Base-by-base conservation (phyloP, 2,797 vertebrate genomes). In the Rousettus madagascariensis region DNA sequence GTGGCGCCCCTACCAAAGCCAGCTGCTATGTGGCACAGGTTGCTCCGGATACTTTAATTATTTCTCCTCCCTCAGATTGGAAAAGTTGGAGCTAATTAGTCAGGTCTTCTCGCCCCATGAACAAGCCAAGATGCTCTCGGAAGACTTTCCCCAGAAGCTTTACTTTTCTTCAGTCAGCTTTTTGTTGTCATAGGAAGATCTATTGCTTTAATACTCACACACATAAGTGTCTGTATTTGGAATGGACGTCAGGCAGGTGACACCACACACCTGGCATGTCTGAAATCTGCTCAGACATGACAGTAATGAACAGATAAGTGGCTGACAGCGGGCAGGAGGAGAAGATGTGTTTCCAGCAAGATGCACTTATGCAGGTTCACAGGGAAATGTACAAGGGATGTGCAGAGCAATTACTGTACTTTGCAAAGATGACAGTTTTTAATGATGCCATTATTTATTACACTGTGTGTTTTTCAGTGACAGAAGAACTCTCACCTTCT, bases 361-460 rank as follows among this genome's bases (percentile, higher is more conserved):
- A 17, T 17, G 28, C 75, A 6, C 68, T 65, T 80, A 16, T 19
- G 89, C 92, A 96, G 85, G 49, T 91, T 91, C 84, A 77, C 55
- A 7, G 90, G 86, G 80, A 95, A 91, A 93, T 28, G 46, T 78
- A 59, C 30, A 38, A 63, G 92, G 75, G 61, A 71, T 85, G 46
- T 33, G 69, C 86, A 69, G 75, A 86, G 46, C 92, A 97, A 97
- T 94, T 82, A 96, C 84, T 71, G 86, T 2, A 61, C 82, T 98
- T 97, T 26, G 79, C 92, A 96, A 97, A 97, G 94, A 71, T 78
- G 90, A 97, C 95, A 97, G 84, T 80, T 96, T 96, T 97, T 97
- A 97, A 97, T 97, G 96, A 97, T 93, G 80, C 69, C 74, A 96
- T 97, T 98, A 97, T 96, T 97, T 96, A 86, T 90, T 96, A 97